Base-by-base conservation (phyloP, 2,888 invertebrate genomes). In the Diogma glabrata region DNA sequence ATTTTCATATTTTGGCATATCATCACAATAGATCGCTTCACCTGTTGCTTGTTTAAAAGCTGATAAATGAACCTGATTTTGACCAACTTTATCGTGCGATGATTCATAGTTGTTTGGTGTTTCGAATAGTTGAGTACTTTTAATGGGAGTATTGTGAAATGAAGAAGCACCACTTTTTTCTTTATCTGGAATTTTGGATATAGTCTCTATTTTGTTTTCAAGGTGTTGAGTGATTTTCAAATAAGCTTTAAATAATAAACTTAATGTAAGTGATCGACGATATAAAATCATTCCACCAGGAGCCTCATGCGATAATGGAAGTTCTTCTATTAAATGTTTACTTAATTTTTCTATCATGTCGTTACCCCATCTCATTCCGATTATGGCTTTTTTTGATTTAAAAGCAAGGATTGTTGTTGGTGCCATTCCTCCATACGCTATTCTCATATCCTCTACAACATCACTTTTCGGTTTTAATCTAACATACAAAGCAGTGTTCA, bases 381-480 rank as follows among this genome's bases (percentile, higher is more conserved):
- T 64, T 50, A 87, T 69, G 23, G 67, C 60, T 49, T 75, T 63
- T 53, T 80, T 77, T 1, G 91, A 81, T 61, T 78, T 77, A 19
- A 71, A 69, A 0, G 90, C 87, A 63, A 84, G 70, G 47, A 86
- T 77, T 0, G 92, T 91, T 2, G 81, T 87, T 5, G 89, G 85
- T 1, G 89, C 92, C 91, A 96, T 90, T 24, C 95, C 96, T 51
- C 96, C 95, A 64, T 81, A 95, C n/a, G 87, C 84, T 55, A 93
- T 67, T 51, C 74, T 72, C 23, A 84, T 75, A 43, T 81, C 71
- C 50, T 76, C 67, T 28, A 92, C 74, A n/a, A 73, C 66, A 54
- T 72, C 72, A 2, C 72, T 70, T 33, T 69, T 63, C 4, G 72
- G 63, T 59, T 79, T 67, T 55, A 93, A 79, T 46, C 64, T 69